Conservation (phyloP, 2,888 invertebrate genomes). For the Drosophila sordidula region DNA sequence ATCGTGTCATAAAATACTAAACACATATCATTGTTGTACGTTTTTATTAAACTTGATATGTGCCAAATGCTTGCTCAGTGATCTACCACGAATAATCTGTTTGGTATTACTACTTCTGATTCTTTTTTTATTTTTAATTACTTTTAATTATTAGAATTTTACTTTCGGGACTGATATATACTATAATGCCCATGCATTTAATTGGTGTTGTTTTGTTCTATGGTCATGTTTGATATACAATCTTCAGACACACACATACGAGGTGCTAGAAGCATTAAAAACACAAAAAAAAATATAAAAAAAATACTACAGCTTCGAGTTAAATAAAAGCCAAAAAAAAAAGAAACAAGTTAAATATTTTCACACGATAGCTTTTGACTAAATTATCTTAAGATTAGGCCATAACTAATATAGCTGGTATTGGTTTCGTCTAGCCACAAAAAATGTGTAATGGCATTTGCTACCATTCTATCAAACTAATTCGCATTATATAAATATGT, state of each 20-base stretch:
- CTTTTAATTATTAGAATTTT: background rate
- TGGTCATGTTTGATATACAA: slow-evolving; percentile 13
- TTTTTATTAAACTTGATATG: slow-evolving; percentile 38
- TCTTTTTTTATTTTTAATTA: background rate
- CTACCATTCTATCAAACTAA: slow-evolving; percentile 8
- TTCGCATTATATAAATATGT: background rate
- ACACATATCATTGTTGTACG: slow-evolving; percentile 39
- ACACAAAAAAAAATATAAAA: background rate
- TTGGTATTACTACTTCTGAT: background rate
- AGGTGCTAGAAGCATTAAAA: no score
- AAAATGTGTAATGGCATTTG: slow-evolving; percentile 2
- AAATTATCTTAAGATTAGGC: slow-evolving; percentile 10
- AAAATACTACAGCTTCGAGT: background rate
- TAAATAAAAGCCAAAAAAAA: background rate
- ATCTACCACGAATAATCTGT: slow-evolving; percentile 9
- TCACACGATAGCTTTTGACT: slow-evolving; percentile 6
- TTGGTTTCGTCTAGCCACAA: slow-evolving; percentile 7
- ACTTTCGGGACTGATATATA: background rate
- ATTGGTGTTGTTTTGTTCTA: slow-evolving; percentile 25
- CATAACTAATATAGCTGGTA: slow-evolving; percentile 5
- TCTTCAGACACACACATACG: background rate
- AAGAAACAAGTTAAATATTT: background rate
- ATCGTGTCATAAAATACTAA: slow-evolving; percentile 11
- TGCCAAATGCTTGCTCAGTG: slow-evolving; percentile 48
- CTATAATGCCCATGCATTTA: slow-evolving; percentile 1